Evolutionary conservation across 2,888 invertebrate genomes (phyloP), one percentile per base, ranked within the genome.

Genomic region (Tetheella fluctuosa): DNA sequence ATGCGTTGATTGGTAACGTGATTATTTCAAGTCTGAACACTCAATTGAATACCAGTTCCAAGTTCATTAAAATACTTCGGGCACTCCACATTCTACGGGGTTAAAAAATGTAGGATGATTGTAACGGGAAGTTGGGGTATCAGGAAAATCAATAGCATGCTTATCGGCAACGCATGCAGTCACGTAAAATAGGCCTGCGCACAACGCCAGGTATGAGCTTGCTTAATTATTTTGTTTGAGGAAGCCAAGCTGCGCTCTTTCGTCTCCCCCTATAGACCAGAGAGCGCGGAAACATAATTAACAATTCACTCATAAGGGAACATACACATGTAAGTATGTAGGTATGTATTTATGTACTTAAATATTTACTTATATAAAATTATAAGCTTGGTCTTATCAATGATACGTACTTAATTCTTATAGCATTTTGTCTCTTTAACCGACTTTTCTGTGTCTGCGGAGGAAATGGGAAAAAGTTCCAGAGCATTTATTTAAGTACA

Each of bases 131-230:
- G 73, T 69, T 72, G 80, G 79, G 83, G 72, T 42, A 74, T 75
- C 59, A 69, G 73, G 70, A 84, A 83, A 86, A 85, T 84, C 85
- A 79, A 85, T 85, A 83, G 64, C 60, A 64, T 76, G 77, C 76
- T 81, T 81, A 82, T 82, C 79, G 71, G 65, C 69, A 78, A 78
- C 78, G 83, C 80, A 81, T 83, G 77, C 77, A 78, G 81, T 78
- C 83, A 84, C 81, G 81, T 74, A 69, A 79, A 77, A 76, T 69
- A 68, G 67, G 64, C 59, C 66, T 67, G 76, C 76, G 76, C 74
- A 64, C 65, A 66, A 62, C 63, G 70, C 62, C 58, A 57, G 58
- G 54, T 61, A 62, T 61, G 62, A 53, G 60, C 58, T 59, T 59
- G 63, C 67, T 74, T 76, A 75, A 76, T 77, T 77, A 79, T 77